These are phyloP conservation scores for Pelobates fuscus DNA, from an alignment of 2,113 vertebrate genomes.

Conservation along the genomic window DNA sequence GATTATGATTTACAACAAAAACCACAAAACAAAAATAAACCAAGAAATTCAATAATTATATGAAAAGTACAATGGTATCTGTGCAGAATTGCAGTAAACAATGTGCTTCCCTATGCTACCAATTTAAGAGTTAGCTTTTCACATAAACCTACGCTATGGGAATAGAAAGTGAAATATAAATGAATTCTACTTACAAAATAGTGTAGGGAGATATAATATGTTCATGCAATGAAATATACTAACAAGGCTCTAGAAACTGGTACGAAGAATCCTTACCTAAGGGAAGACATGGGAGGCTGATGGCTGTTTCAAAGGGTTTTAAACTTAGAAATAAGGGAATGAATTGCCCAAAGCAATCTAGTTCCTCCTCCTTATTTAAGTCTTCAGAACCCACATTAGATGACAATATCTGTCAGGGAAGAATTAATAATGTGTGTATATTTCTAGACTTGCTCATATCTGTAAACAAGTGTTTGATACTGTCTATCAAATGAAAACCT, in stretches of 20 bases:
- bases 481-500: slow-evolving; percentile 24
- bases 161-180: slow-evolving; percentile 27
- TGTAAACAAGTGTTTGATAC: slow-evolving; percentile 17
- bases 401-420: slow-evolving; percentile 30
- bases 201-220: slow-evolving; percentile 13
- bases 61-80: not conserved
- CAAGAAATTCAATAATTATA: not conserved
- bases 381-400: slow-evolving; percentile 30
- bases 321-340: slow-evolving; percentile 6
- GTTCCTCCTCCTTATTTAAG: slow-evolving; percentile 11
- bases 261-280: slow-evolving; percentile 1
- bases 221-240: slow-evolving; percentile 27
- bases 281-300: slow-evolving; percentile 10
- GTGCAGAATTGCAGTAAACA: slow-evolving; percentile 4
- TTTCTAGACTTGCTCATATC: slow-evolving; percentile 24
- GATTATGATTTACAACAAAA: too few species aligned
- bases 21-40: too few species aligned
- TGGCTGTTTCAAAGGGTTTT: slow-evolving; percentile 22
- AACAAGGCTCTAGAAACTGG: slow-evolving; percentile 6
- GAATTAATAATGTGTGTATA: slow-evolving; percentile 29
- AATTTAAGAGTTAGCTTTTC: slow-evolving; percentile 22
- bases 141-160: slow-evolving; percentile 8
- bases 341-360: slow-evolving; percentile 10
- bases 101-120: slow-evolving; percentile 34
- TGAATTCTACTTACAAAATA: slow-evolving; percentile 34